These are phyloP conservation scores for Spodoptera exigua DNA, from an alignment of 2,888 invertebrate genomes.

Conservation along the genomic window DNA sequence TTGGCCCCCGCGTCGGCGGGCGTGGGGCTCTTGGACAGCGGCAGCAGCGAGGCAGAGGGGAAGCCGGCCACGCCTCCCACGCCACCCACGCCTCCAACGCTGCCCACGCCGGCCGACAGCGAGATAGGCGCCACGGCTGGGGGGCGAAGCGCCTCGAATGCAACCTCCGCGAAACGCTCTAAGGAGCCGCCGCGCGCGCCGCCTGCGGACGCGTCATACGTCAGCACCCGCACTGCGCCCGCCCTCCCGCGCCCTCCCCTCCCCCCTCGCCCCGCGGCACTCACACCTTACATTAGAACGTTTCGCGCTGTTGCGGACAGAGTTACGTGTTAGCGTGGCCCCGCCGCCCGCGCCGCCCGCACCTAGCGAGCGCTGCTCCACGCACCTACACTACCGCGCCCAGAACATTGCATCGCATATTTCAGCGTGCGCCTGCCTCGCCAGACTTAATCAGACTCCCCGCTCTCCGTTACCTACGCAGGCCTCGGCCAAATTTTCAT, in stretches of 20 bases:
- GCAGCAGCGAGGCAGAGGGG: constrained; percentile 92
- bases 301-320: constrained; percentile 82
- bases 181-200: constrained; percentile 79
- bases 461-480: too few relatives aligned
- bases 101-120: constrained; percentile 92
- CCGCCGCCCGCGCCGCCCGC: constrained; percentile 52
- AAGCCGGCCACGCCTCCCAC: constrained; percentile 88
- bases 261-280: constrained; percentile 20
- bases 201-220: constrained; percentile 66
- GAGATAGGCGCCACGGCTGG: constrained; percentile 94
- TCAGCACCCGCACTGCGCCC: constrained; percentile 45
- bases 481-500: too few relatives aligned
- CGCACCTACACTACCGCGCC: neutral
- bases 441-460: too few relatives aligned
- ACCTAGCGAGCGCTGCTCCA: constrained; percentile 9
- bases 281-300: constrained; percentile 78
- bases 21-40: constrained; percentile 94
- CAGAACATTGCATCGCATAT: constrained; percentile 19
- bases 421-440: constrained; percentile 47
- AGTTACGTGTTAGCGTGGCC: constrained; percentile 60
- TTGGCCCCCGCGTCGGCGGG: constrained; percentile 93
- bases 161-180: constrained; percentile 94
- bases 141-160: constrained; percentile 92
- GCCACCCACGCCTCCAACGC: constrained; percentile 87
- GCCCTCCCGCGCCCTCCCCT: constrained; percentile 35